Evolutionary conservation across 2,888 invertebrate genomes (phyloP), one percentile per base, ranked within the genome.

Genomic region (Epicampocera succincta): DNA sequence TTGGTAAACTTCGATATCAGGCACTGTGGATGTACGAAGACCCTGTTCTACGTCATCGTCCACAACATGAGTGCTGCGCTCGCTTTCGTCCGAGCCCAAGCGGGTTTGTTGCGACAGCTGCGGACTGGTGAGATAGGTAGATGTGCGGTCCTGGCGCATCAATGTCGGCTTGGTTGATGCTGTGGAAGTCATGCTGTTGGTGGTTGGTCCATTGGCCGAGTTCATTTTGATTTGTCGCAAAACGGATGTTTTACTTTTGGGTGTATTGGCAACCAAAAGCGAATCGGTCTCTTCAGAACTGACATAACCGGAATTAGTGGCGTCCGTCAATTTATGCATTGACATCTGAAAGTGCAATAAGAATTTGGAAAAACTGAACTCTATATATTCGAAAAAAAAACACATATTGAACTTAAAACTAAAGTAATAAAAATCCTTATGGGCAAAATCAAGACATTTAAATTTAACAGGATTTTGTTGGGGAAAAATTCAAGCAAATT

Each of bases 131-230:
- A 94, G 91, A 90, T 94, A 93, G 88, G 94, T 94, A 66, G 96
- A 96, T 60, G 96, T 96, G 86, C 96, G 95, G 92, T 96, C 96
- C 92, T 96, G 96, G 85, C 96, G 93, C 92, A 95, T 96, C 85
- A 96, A 92, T 83, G 96, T 95, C 85, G 96, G 96, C 90, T 96
- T 96, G 2, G 66, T 93, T 84, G 92, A 92, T 68, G 92, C 77
- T 71, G 86, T 85, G 82, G 92, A 87, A 81, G 87, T 89, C 88
- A 89, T 88, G 72, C 86, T 87, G 65, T 83, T 85, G 54, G 85
- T 76, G 80, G 88, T 90, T 83, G 91, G 91, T 79, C 90, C 90
- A 85, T 90, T 90, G 1, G 87, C 87, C 61, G 91, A 90, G 84
- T 87, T 87, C 85, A 87, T 89, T 86, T 89, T 89, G 65, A 90